These are phyloP conservation scores for Xenus cinereus DNA, from an alignment of 2,113 vertebrate species.

Conservation along the genomic window DNA sequence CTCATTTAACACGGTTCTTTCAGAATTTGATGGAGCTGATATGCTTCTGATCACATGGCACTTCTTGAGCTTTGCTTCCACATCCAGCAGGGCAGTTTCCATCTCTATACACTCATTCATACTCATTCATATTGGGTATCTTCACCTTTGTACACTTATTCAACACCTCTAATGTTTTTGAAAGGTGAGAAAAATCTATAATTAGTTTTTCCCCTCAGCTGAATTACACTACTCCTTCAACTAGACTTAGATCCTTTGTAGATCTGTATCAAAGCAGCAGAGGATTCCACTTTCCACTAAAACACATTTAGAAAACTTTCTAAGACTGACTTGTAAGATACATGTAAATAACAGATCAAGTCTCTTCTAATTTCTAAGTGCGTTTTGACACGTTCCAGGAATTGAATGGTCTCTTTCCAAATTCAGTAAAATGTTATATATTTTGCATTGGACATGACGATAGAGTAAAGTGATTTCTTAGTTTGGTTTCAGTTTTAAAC, in stretches of 20 bases:
- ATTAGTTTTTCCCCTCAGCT: not conserved
- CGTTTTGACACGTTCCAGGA: not conserved
- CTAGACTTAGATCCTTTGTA: not conserved
- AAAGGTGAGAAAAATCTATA: not conserved
- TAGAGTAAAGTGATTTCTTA: not conserved
- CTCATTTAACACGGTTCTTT: not conserved
- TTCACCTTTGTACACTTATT: not conserved
- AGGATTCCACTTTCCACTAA: not conserved
- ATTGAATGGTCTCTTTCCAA: not conserved
- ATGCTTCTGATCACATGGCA: not conserved
- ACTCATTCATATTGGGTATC: not conserved
- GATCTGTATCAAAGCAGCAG: not conserved
- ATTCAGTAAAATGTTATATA: not conserved
- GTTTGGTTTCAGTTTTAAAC: slow-evolving; percentile 34
- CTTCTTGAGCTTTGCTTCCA: not conserved
- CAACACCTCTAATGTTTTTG: not conserved
- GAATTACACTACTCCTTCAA: not conserved
- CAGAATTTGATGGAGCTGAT: not conserved
- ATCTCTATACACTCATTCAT: not conserved
- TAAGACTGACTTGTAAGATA: not conserved
- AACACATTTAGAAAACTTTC: not conserved
- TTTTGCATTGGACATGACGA: not conserved
- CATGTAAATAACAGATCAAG: not conserved
- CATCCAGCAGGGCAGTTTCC: not conserved
- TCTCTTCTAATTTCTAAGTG: not conserved